Evolutionary conservation across 35 echinoderm and acorn worm genomes (phyloP), one percentile per base, ranked within the genome.

Genomic region (Heliocidaris erythrogramma): DNA sequence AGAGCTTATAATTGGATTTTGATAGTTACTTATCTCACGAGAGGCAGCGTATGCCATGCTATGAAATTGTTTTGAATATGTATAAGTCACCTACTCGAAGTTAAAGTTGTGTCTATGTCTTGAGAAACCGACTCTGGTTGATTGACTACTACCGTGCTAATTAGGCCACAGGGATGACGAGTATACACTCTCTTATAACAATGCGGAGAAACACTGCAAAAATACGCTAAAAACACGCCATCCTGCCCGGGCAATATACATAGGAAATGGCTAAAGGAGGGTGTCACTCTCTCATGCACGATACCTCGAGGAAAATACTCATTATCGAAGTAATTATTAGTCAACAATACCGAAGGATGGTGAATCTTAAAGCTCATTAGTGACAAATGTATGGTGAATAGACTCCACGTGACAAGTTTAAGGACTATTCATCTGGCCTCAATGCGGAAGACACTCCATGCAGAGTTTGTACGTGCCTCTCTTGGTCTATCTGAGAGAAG

Each of bases 91-190:
- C 65, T 78, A 21, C 65, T 27, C 27, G 18, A 78, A 24, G 27
- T 18, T 6, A 2, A 4, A 78, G 65, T 78, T 78, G 27, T n/a
- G 65, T 27, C 65, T 7, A 78, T 78, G 65, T 78, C 65, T 78
- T 78, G 65, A 78, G 65, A 78, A 78, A 78, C 65, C 21, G 65
- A 7, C 65, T 21, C 65, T 78, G 14, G 87, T 48, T 89, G 87
- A 89, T 89, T 89, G 87, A 89, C 31, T 47, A 89, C 87, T 89
- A 89, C 87, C 87, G 87, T 48, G 87, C 87, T 89, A 89, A 89
- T 89, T 89, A 48, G 65, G 65, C 65, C 65, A 78, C 7, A 4
- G 8, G 65, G 27, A 78, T 78, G 65, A 78, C 65, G 65, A 78
- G 65, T 78, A 78, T 78, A 78, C 65, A 78, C 21, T 21, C 65